Conservation (phyloP, 2,797 vertebrate species). For the Oophaga sylvatica region DNA sequence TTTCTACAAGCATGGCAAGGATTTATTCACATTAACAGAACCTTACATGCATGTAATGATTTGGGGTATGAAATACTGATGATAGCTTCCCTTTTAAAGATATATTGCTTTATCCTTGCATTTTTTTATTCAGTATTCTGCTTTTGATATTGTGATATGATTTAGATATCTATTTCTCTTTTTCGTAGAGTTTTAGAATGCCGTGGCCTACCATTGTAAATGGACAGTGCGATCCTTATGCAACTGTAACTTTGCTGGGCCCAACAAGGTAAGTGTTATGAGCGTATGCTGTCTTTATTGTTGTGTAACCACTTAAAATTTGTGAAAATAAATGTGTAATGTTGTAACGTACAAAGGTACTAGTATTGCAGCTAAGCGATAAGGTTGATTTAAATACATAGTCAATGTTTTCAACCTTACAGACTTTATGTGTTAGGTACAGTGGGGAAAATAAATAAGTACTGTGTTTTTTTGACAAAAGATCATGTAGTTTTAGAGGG, state of each 20-base stretch:
- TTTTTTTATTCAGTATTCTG: too few species aligned
- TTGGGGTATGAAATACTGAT: too few species aligned
- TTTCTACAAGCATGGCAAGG: too few species aligned
- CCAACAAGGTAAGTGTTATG: slow-evolving; percentile 84
- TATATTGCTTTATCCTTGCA: neutral
- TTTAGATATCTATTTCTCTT: neutral
- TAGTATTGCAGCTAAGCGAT: too few species aligned
- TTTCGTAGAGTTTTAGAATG: slow-evolving; percentile 90
- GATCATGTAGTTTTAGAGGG: too few species aligned
- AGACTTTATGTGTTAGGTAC: too few species aligned
- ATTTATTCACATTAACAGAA: too few species aligned
- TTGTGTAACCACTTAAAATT: neutral
- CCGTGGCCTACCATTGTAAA: slow-evolving; percentile 97
- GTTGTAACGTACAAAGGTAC: neutral
- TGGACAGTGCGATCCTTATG: slow-evolving; percentile 96
- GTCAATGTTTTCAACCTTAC: too few species aligned
- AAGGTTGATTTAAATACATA: too few species aligned
- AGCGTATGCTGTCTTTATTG: neutral
- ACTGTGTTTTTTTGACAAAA: too few species aligned
- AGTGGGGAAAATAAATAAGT: too few species aligned
- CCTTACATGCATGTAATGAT: too few species aligned
- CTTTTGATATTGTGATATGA: neutral
- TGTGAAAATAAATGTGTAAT: neutral
- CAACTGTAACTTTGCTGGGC: slow-evolving; percentile 90
- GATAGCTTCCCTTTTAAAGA: neutral